These are phyloP conservation scores for Phaethon lepturus DNA, from an alignment of 2,113 vertebrate species.

Conservation along the genomic window DNA sequence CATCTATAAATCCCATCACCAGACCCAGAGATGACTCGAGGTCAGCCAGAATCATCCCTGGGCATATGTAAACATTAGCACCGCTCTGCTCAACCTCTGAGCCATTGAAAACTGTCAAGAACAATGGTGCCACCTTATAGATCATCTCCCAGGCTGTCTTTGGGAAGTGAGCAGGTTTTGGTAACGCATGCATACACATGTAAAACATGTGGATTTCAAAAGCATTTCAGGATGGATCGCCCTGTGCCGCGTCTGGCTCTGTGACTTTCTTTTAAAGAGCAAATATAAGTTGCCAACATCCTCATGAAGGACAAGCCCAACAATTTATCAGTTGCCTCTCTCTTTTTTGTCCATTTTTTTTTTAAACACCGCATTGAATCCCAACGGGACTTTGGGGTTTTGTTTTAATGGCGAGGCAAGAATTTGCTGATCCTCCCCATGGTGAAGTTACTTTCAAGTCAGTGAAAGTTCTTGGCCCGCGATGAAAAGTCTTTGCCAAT, in stretches of 20 bases:
- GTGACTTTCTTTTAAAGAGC: background rate
- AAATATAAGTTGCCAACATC: background rate
- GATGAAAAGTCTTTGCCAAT: conserved; percentile 88
- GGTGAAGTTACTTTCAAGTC: conserved; percentile 87
- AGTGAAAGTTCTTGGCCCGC: conserved; percentile 83
- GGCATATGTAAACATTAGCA: rapidly evolving
- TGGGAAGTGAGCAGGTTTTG: background rate
- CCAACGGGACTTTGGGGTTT: conserved; percentile 45
- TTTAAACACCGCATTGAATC: conserved; percentile 25
- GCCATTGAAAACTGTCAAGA: background rate
- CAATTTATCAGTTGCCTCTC: background rate
- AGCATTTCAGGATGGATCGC: background rate
- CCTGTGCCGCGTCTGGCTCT: background rate
- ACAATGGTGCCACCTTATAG: background rate
- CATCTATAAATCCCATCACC: background rate
- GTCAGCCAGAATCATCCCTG: background rate
- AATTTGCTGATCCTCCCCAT: conserved; percentile 76
- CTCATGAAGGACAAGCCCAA: background rate
- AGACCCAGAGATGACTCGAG: background rate
- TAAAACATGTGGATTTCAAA: background rate
- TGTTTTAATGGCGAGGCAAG: conserved; percentile 79
- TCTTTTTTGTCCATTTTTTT: conserved; percentile 6
- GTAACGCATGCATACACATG: rapidly evolving
- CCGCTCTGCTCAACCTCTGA: background rate
- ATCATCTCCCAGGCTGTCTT: background rate